phyloP scores from a whole-genome alignment of 2,888 invertebrate species.

The Liopterus haemorrhoidalis region DNA sequence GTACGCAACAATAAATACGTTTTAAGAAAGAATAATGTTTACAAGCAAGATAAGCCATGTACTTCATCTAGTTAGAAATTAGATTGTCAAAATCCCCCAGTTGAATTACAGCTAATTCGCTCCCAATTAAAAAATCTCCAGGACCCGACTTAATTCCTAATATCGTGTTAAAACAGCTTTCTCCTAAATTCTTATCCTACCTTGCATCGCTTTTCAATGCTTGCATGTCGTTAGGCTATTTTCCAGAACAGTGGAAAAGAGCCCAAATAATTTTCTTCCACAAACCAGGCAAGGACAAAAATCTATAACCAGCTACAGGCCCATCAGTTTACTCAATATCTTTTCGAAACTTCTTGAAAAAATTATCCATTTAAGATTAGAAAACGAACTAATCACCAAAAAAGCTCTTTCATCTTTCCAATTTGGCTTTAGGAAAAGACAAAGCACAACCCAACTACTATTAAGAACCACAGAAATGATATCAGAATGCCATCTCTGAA shows the following conservation, averaged over 20 bases:
- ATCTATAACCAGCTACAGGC: constrained; percentile 23
- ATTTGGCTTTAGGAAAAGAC: too few species aligned
- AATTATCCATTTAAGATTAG: constrained; percentile 19
- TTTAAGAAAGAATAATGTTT: too few species aligned
- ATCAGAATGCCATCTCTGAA: too few species aligned
- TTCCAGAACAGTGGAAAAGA: constrained; percentile 27
- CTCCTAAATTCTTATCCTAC: constrained; percentile 26
- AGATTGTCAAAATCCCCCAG: too few species aligned
- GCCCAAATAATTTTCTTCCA: constrained; percentile 24
- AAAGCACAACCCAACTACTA: too few species aligned
- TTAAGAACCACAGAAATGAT: too few species aligned
- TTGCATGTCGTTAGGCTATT: constrained; percentile 22
- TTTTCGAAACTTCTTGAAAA: constrained; percentile 30
- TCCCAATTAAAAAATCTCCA: constrained; percentile 7
- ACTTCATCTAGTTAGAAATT: too few species aligned
- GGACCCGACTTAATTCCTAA: constrained; percentile 8
- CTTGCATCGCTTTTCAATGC: constrained; percentile 25
- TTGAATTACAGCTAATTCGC: too few species aligned
- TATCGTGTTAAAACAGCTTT: constrained; percentile 8
- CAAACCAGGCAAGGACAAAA: constrained; percentile 27
- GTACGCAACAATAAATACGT: too few species aligned
- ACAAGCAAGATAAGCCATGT: too few species aligned
- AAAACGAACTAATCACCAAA: neutral
- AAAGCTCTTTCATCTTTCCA: constrained; percentile 22
- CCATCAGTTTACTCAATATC: constrained; percentile 24